A percentile compares a stretch with the other conserved stretches of the same genome.
Conservation (phyloP, 1,140 invertebrate species). For the Saccostrea echinata region DNA sequence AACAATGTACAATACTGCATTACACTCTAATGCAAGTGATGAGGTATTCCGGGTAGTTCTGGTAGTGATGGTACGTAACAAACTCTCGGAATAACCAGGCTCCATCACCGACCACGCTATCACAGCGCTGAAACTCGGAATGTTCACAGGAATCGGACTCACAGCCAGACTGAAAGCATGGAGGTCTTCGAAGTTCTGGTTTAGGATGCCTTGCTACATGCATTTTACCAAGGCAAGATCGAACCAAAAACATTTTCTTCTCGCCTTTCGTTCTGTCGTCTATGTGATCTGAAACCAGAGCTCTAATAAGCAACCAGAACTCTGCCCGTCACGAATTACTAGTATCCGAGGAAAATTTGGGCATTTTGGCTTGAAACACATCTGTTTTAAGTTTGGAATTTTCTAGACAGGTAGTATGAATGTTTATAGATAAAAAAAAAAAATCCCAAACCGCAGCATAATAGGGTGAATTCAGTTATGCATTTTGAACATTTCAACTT, state of each 20-base stretch:
- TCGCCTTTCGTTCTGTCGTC: slow-evolving; percentile 41
- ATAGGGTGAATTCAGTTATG: too few relatives aligned
- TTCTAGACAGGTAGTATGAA: too few relatives aligned
- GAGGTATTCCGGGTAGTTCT: slow-evolving; percentile 45
- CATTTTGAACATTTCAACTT: too few relatives aligned
- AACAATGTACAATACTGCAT: not conserved
- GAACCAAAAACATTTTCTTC: slow-evolving; percentile 58
- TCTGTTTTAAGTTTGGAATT: too few relatives aligned
- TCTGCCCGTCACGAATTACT: too few relatives aligned
- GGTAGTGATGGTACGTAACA: slow-evolving; percentile 27
- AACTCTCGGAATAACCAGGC: slow-evolving; percentile 51
- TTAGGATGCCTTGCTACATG: slow-evolving; percentile 40
- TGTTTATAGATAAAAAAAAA: too few relatives aligned
- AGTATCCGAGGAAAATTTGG: too few relatives aligned
- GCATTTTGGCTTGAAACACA: too few relatives aligned
- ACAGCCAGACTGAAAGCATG: slow-evolving; percentile 54
- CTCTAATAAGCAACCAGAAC: too few relatives aligned
- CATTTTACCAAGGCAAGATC: slow-evolving; percentile 59
- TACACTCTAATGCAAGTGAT: slow-evolving; percentile 40
- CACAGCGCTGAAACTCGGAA: not conserved
- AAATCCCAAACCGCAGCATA: too few relatives aligned
- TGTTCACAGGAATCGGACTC: slow-evolving; percentile 26
- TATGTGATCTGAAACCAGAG: slow-evolving; percentile 46
- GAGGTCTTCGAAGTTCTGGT: slow-evolving; percentile 48
- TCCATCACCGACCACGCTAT: slow-evolving; percentile 42